These are phyloP conservation scores for Euplagia quadripunctaria DNA, from an alignment of 2,888 invertebrate species.

Conservation along the genomic window DNA sequence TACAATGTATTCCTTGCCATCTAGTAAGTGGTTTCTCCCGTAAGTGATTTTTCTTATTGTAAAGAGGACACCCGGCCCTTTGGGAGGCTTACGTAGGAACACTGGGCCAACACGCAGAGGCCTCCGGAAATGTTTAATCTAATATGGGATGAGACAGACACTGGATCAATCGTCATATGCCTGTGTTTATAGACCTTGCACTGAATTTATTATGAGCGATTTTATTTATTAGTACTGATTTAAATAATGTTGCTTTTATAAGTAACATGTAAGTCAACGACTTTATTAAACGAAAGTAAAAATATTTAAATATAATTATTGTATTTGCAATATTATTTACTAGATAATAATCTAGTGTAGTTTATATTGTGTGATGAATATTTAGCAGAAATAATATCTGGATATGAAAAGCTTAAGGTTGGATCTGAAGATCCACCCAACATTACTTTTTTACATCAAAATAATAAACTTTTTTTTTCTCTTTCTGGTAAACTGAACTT, in stretches of 20 bases:
- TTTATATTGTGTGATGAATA: not conserved
- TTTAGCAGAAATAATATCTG: not conserved
- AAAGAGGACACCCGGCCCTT: not conserved
- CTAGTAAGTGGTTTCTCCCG: conserved; percentile 1
- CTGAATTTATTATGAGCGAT: not conserved
- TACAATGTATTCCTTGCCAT: not conserved
- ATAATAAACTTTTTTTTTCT: too few relatives aligned
- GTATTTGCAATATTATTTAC: not conserved
- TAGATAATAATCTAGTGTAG: not conserved
- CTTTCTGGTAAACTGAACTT: too few relatives aligned
- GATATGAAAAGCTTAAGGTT: too few relatives aligned
- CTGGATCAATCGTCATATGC: not conserved
- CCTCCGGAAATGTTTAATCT: not conserved
- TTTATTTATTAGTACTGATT: not conserved
- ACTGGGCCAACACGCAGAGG: not conserved
- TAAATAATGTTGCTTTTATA: too few relatives aligned
- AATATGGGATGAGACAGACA: not conserved
- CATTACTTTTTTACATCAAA: too few relatives aligned
- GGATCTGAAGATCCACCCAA: too few relatives aligned
- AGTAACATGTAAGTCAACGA: not conserved
- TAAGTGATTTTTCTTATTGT: conserved; percentile 22
- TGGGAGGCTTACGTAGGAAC: not conserved
- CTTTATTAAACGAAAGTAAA: not conserved
- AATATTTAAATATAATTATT: too few relatives aligned
- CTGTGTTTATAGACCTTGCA: not conserved